Evolutionary conservation across 2,113 vertebrate genomes (phyloP), one percentile per base, ranked within the genome.

Genomic region (Paradoxurus hermaphroditus): DNA sequence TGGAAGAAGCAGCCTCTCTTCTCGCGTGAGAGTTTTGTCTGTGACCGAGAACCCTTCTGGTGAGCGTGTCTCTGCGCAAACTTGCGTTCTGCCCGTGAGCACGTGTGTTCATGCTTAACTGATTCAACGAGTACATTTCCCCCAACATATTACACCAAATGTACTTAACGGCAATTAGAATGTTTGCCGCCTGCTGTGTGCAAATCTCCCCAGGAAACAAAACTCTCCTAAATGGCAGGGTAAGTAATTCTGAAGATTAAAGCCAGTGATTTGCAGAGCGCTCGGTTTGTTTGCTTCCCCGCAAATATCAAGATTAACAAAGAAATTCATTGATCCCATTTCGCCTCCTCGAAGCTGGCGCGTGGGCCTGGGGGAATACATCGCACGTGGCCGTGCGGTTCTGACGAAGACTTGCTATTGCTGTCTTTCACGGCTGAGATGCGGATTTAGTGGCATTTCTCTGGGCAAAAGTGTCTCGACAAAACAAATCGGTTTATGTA

Each of bases 101-200:
- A 31, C 39, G 72, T 87, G 83, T 95, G 92, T 79, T 93, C 95
- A 95, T 77, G 86, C 95, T 90, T 94, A 95, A 96, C 83, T 83
- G 84, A 95, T 93, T 95, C 95, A 82, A 83, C 0, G 46, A 81
- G 94, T 70, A 6, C 75, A 41, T 91, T 89, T 83, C 72, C 91
- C 49, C 62, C 83, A 90, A 95, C 97, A 93, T 86, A 96, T 96
- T 96, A 97, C 75, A 96, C 83, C 94, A 97, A 94, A 96, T 96
- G 95, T 97, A 95, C 97, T 98, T 98, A 97, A 98, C 78, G n/a
- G 96, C 98, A 96, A 96, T 98, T 97, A 98, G 96, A 90, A 97
- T 95, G 97, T 97, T 97, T 96, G 97, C 97, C 27, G 18, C 94
- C 97, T 12, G 90, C 98, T 98, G 95, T 63, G 86, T 96, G 85